Base-by-base conservation (phyloP, 2,113 vertebrate genomes). In the Petromus typicus region DNA sequence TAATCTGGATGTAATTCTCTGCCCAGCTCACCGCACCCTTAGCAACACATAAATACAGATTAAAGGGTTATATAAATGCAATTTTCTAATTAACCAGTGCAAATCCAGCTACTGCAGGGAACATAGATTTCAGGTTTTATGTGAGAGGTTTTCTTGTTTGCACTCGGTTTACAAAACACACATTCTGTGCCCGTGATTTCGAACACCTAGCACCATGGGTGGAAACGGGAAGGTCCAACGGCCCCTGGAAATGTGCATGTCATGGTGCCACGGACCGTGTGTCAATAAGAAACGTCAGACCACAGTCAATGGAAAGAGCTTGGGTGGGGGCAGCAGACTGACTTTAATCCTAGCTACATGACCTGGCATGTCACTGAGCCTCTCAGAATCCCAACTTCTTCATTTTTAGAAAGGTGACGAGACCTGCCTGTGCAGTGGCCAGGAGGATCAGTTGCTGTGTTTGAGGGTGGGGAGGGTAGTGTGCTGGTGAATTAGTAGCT, bases 31-130 rank as follows among this genome's bases (percentile, higher is more conserved):
- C 95, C 88, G 97, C 96, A 97, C 97, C 98, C 96, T 97, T 94
- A 97, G 97, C 97, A 91, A 96, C 90, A 64, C 98, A 97, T 96
- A 95, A 97, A 95, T 37, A 85, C 98, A 98, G 98, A 98, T 98
- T 98, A 98, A 98, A 97, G 97, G 95, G 98, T 99, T 98, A 98
- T 96, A 98, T 98, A 98, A 98, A 98, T 97, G 98, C 98, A 98
- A 98, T 98, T 98, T 98, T 97, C 98, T 98, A 98, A 98, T 98
- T 98, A 98, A 98, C 98, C 98, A 96, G 96, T 90, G 75, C 59
- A 30, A 98, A 98, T 97, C 96, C 96, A 96, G 95, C 90, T 76
- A 12, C 83, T 4, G 89, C 30, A 20, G 40, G 30, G 86, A 81
- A 96, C 78, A 67, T 32, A 63, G 48, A 87, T 89, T 96, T 93